phyloP scores from a whole-genome alignment of 1,140 invertebrate species.

The Rhynchophorus ferrugineus region DNA sequence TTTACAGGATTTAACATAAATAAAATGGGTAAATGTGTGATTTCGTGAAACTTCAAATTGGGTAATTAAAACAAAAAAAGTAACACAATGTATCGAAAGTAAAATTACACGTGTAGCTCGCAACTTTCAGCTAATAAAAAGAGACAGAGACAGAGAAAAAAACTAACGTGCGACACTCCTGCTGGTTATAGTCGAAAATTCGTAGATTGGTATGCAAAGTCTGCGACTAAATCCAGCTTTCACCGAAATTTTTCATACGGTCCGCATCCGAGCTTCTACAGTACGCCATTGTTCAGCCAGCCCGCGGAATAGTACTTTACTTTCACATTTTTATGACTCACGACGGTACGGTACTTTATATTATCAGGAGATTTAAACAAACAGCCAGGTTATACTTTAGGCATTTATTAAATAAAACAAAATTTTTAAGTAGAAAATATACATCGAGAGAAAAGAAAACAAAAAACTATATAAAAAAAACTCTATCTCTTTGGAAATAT shows the following conservation, averaged over 20 bases:
- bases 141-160: not conserved
- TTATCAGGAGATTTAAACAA: constrained; percentile 2
- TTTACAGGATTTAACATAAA: no score
- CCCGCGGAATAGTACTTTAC: constrained; percentile 1
- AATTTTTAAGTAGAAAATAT: constrained; percentile 32
- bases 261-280: not conserved
- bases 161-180: not conserved
- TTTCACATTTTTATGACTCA: constrained; percentile 18
- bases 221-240: constrained; percentile 6
- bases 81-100: constrained; percentile 14
- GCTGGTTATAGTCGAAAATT: not conserved
- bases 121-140: constrained; percentile 16
- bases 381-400: constrained; percentile 1
- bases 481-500: constrained; percentile 34
- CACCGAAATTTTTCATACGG: constrained; percentile 15
- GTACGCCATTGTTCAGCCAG: constrained; percentile 5
- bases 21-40: no score
- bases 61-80: no score
- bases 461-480: constrained; percentile 29
- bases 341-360: constrained; percentile 1
- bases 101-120: not conserved
- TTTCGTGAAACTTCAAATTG: no score
- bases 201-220: constrained; percentile 9
- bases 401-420: constrained; percentile 36
- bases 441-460: constrained; percentile 28